Evolutionary conservation across 2,888 invertebrate genomes (phyloP).

Genomic region (Cactoblastis cactorum): DNA sequence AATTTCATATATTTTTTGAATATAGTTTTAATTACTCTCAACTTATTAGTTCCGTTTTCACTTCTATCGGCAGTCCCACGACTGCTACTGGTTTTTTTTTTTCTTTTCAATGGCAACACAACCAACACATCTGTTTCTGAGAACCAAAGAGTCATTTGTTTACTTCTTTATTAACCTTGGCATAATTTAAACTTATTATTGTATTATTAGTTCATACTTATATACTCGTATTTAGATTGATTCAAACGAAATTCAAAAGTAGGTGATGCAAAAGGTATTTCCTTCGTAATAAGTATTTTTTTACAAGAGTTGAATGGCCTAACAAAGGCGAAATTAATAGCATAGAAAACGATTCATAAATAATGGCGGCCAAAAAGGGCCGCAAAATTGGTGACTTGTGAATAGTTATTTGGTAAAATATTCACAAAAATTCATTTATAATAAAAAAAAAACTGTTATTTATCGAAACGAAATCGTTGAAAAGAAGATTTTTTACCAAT

Average conservation of each 20-base stretch:
- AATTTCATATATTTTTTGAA: too few species aligned
- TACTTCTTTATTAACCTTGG: not conserved
- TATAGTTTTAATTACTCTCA: too few species aligned
- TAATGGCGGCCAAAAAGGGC: constrained; percentile 3
- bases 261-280: not conserved
- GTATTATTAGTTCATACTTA: not conserved
- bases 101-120: too few species aligned
- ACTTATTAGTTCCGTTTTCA: too few species aligned
- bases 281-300: not conserved
- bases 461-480: not conserved
- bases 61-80: too few species aligned
- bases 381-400: not conserved
- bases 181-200: not conserved
- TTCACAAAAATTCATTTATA: not conserved
- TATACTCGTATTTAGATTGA: not conserved
- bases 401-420: not conserved
- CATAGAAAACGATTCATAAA: not conserved
- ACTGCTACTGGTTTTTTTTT: too few species aligned
- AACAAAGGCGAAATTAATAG: not conserved
- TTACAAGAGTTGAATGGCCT: not conserved
- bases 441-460: not conserved
- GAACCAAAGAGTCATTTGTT: not conserved
- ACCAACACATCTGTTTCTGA: not conserved
- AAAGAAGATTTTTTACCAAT: too few species aligned
- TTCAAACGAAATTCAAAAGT: too few species aligned